phyloP scores from a whole-genome alignment of 2,797 vertebrate species.

The Nasua narica region DNA sequence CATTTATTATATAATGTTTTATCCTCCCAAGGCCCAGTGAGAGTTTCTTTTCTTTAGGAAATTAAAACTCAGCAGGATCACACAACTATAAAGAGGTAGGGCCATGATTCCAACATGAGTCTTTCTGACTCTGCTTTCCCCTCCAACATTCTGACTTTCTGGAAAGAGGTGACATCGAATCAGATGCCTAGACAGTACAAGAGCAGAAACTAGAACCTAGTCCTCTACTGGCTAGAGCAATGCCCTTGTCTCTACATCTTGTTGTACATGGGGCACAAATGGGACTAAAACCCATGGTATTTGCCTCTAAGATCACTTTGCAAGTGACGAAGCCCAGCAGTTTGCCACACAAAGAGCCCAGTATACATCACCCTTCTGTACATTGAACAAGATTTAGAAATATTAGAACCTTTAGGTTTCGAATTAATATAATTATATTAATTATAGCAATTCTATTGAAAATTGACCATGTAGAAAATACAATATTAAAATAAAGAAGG shows the following conservation, averaged over 20 bases:
- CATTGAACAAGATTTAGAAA: background rate
- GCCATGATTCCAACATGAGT: background rate
- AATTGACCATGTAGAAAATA: background rate
- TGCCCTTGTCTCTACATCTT: background rate
- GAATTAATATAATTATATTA: background rate
- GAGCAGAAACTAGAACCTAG: background rate
- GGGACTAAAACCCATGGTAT: background rate
- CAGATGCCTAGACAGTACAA: background rate
- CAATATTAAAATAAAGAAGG: conserved; percentile 6
- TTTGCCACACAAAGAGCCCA: background rate
- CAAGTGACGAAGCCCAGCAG: background rate
- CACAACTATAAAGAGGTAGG: background rate
- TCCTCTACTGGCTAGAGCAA: too few species aligned
- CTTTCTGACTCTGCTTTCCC: background rate
- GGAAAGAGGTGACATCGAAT: background rate
- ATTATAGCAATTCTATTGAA: conserved; percentile 7
- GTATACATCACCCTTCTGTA: background rate
- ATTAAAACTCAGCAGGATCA: background rate
- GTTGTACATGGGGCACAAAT: background rate
- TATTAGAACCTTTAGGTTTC: background rate
- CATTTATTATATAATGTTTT: conserved; percentile 73
- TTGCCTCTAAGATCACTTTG: background rate
- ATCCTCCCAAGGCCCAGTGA: conserved; percentile 58
- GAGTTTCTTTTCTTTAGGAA: background rate
- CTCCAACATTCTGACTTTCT: background rate